Evolutionary conservation across 2,888 invertebrate species (phyloP).

Genomic region (Bombylius major): DNA sequence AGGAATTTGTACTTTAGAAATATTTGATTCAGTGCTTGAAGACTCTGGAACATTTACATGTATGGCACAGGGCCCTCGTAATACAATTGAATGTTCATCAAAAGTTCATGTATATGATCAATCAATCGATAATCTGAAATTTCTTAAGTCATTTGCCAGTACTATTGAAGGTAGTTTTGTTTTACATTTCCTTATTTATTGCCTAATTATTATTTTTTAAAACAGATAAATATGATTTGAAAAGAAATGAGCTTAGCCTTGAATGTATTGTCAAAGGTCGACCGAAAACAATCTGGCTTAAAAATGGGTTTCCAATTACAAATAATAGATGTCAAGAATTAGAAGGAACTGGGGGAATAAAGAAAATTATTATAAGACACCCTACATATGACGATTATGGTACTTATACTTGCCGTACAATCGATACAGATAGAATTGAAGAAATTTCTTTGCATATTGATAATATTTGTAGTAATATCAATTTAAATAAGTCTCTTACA

Average conservation of each 20-base stretch:
- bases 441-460: constrained; percentile 56
- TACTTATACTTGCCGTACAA: constrained; percentile 64
- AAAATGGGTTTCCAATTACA: constrained; percentile 48
- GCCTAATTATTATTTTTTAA: neutral
- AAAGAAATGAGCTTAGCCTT: constrained; percentile 35
- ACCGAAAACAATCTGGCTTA: constrained; percentile 47
- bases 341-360: constrained; percentile 59
- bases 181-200: neutral
- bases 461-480: neutral
- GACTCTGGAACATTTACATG: constrained; percentile 73
- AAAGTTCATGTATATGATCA: constrained; percentile 52
- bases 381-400: constrained; percentile 59
- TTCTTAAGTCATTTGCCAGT: constrained; percentile 26
- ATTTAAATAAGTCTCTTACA: neutral
- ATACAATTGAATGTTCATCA: constrained; percentile 52
- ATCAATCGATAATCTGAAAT: constrained; percentile 8
- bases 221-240: constrained; percentile 52
- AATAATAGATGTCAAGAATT: constrained; percentile 50
- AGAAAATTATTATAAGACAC: constrained; percentile 51
- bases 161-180: constrained; percentile 26
- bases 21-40: constrained; percentile 49
- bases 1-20: constrained; percentile 61
- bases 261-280: constrained; percentile 41
- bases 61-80: constrained; percentile 59
- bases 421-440: constrained; percentile 58